Evolutionary conservation across 2,888 invertebrate species (phyloP), one percentile per base, ranked within the genome.

Genomic region (Tipula vernalis): DNA sequence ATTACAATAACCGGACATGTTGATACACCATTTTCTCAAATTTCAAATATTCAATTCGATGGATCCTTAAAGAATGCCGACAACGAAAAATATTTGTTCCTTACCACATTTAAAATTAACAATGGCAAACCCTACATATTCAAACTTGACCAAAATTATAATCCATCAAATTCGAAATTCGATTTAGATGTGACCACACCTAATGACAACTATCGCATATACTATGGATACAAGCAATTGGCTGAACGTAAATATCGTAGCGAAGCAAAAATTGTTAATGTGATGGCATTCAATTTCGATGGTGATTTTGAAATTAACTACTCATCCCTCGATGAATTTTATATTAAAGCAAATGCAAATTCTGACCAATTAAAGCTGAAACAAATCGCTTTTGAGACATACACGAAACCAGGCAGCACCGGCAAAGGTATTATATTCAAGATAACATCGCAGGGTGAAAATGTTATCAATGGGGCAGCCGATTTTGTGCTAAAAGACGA

Each of bases 401-500:
- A 93, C 0, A 95, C 94, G 89, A 94, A 94, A 88, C 93, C 93
- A 1, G 91, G 92, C 3, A 93, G 92, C 0, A 94, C 92, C 87
- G 93, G 92, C 87, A 95, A 95, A 88, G 93, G 93, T 6, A 92
- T 97, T 87, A 93, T 94, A 87, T 92, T 96, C 89, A 91, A 92
- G 0, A 93, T 95, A 0, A 94, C 94, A 42, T 94, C 94, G 86
- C 94, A 93, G 3, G 94, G 93, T 87, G 89, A 89, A 18, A 94
- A 94, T 86, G 90, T 96, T 8, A 89, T 96, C 1, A 94, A 94
- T 89, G 96, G 96, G 88, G 95, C 94, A 89, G 95, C 95, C 1
- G 94, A 93, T 5, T 96, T 95, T 91, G 94, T 94, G 87, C 93
- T 94, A 87, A 95, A 95, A 88, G 94, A 95, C 87, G 95, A 96